These are phyloP conservation scores for Endomychus coccineus DNA, from an alignment of 2,888 invertebrate species.

Conservation along the genomic window DNA sequence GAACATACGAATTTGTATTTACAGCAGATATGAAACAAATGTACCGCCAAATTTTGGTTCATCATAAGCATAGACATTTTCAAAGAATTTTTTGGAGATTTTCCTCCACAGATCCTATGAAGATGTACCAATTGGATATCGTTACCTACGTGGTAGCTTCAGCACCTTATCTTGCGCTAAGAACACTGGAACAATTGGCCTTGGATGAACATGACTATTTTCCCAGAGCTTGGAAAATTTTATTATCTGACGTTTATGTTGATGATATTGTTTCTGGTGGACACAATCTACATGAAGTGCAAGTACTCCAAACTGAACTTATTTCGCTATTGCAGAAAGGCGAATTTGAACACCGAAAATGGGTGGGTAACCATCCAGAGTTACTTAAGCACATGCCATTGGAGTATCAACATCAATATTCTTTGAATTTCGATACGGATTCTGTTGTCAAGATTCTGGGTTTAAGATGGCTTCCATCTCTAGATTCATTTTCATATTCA, in stretches of 20 bases:
- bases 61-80: conserved; percentile 13
- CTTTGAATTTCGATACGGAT: conserved; percentile 7
- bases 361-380: conserved; percentile 11
- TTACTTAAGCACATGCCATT: conserved; percentile 7
- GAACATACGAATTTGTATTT: conserved; percentile 12
- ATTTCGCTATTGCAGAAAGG: conserved; percentile 4
- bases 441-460: conserved; percentile 17
- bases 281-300: conserved; percentile 9
- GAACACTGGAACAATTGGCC: conserved; percentile 19
- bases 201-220: conserved; percentile 13
- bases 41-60: conserved; percentile 19
- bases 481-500: conserved; percentile 11
- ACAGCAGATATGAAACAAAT: conserved; percentile 17
- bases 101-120: conserved; percentile 10
- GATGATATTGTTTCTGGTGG: conserved; percentile 21
- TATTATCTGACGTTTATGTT: conserved; percentile 21
- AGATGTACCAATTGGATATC: conserved; percentile 17
- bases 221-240: conserved; percentile 17
- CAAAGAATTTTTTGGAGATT: conserved; percentile 23
- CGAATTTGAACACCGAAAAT: conserved; percentile 16
- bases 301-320: conserved; percentile 11
- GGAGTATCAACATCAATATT: conserved; percentile 2
- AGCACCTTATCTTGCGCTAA: conserved; percentile 19
- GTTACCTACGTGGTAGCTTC: conserved; percentile 23
- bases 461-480: conserved; percentile 15